Percentiles rank a stretch among this genome's conserved stretches.
Conservation (phyloP, 2,888 invertebrate species). For the Hypercompe scribonia region DNA sequence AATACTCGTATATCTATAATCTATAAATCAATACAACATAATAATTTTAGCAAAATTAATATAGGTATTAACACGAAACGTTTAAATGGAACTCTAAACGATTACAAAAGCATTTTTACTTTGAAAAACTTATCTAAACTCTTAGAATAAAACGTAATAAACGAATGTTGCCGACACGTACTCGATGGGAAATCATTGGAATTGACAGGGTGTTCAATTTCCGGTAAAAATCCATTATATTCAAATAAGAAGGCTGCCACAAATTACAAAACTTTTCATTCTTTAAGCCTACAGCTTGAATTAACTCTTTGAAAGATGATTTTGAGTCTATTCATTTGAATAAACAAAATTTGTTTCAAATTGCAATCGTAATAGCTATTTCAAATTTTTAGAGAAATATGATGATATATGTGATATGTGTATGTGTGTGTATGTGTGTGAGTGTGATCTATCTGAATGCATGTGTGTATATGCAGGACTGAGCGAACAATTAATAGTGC, state of each 20-base stretch:
- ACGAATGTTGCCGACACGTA: constrained; percentile 41
- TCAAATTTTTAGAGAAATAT: background rate
- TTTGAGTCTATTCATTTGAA: constrained; percentile 61
- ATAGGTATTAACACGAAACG: background rate
- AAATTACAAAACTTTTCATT: constrained; percentile 72
- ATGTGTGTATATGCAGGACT: no score
- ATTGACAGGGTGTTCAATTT: constrained; percentile 66
- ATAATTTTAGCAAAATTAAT: no score
- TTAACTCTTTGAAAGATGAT: constrained; percentile 59
- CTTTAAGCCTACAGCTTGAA: constrained; percentile 61
- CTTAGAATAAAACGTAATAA: constrained; percentile 32
- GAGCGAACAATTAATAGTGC: no score
- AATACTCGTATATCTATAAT: no score
- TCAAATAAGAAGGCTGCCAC: constrained; percentile 53
- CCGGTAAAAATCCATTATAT: constrained; percentile 71
- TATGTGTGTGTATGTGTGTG: background rate
- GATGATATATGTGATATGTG: background rate
- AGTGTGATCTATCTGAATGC: no score
- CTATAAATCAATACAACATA: no score
- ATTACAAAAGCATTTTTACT: constrained; percentile 9
- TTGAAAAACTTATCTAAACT: constrained; percentile 15
- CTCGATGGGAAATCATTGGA: constrained; percentile 44
- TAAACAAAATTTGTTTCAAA: constrained; percentile 52
- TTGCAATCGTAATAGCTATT: constrained; percentile 33
- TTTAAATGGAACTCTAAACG: background rate